Conservation (phyloP, 2,888 invertebrate genomes). For the Ischnus inquisitorius region DNA sequence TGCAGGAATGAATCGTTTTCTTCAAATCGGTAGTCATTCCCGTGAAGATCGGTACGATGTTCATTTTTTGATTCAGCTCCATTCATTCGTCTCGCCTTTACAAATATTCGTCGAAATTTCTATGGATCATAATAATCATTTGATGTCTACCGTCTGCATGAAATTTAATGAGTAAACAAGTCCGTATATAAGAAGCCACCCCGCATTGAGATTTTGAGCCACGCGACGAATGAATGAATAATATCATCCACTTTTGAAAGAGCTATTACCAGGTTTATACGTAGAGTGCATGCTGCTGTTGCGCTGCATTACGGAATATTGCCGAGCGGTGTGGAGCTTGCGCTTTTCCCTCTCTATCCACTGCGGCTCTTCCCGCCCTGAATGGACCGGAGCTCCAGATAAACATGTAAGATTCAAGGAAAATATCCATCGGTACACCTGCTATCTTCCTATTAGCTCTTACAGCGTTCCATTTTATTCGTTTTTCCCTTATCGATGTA, state of each 20-base stretch:
- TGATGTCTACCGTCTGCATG: too few relatives aligned
- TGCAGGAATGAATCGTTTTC: too few relatives aligned
- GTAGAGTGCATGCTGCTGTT: constrained; percentile 52
- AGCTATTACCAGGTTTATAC: constrained; percentile 47
- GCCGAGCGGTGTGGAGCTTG: constrained; percentile 46
- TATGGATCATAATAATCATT: too few relatives aligned
- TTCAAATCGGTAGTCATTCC: too few relatives aligned
- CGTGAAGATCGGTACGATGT: too few relatives aligned
- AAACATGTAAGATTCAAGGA: constrained; percentile 50
- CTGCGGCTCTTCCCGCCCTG: neutral
- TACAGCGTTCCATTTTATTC: neutral
- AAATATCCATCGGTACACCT: constrained; percentile 48
- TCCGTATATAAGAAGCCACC: too few relatives aligned
- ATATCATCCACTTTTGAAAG: constrained; percentile 28
- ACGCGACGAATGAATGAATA: neutral
- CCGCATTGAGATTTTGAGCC: constrained; percentile 1
- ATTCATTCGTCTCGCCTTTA: too few relatives aligned
- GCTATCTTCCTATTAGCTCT: constrained; percentile 20
- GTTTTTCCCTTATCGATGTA: constrained; percentile 2
- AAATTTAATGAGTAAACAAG: too few relatives aligned
- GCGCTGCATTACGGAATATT: constrained; percentile 55
- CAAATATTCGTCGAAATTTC: too few relatives aligned
- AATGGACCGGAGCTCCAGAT: constrained; percentile 10
- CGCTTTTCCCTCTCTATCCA: constrained; percentile 1
- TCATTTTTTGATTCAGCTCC: too few relatives aligned